These are phyloP conservation scores for Mythimna ferrago DNA, from an alignment of 2,888 invertebrate species.

Conservation along the genomic window DNA sequence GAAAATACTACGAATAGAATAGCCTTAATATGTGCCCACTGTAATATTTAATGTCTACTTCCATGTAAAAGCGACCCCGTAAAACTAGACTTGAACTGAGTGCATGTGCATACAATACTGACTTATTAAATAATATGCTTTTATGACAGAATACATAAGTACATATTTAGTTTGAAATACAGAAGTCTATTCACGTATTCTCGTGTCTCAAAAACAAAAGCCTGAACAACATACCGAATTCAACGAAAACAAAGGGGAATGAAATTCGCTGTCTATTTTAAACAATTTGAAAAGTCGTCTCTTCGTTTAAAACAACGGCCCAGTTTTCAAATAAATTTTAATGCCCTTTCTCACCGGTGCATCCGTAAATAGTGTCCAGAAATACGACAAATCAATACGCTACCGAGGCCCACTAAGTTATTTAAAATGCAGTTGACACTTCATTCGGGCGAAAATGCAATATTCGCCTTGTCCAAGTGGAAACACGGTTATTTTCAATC, in stretches of 20 bases:
- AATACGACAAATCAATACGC: slow-evolving; percentile 84
- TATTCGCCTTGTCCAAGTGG: slow-evolving; percentile 86
- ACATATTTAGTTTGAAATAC: slow-evolving; percentile 4
- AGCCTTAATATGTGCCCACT: background rate
- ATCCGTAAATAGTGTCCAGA: slow-evolving; percentile 59
- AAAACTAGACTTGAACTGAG: background rate
- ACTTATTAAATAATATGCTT: background rate
- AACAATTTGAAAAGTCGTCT: slow-evolving; percentile 31
- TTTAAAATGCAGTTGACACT: slow-evolving; percentile 89
- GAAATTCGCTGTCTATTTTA: slow-evolving; percentile 35
- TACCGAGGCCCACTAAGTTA: slow-evolving; percentile 82
- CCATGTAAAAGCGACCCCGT: background rate
- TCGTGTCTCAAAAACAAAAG: slow-evolving; percentile 10
- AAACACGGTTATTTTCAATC: slow-evolving; percentile 85
- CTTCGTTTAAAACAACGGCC: slow-evolving; percentile 30
- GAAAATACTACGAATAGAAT: too few species aligned
- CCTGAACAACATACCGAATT: slow-evolving; percentile 14
- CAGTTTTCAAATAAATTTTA: slow-evolving; percentile 34
- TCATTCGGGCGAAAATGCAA: slow-evolving; percentile 87
- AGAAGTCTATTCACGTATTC: slow-evolving; percentile 9
- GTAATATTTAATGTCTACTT: background rate
- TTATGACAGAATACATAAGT: background rate
- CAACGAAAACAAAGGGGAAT: slow-evolving; percentile 17
- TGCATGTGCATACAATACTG: background rate
- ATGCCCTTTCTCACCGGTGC: slow-evolving; percentile 46